A percentile compares a stretch with the other conserved stretches of the same genome.
These are phyloP conservation scores for Forficula auricularia DNA, from an alignment of 1,140 invertebrate genomes.

Conservation along the genomic window DNA sequence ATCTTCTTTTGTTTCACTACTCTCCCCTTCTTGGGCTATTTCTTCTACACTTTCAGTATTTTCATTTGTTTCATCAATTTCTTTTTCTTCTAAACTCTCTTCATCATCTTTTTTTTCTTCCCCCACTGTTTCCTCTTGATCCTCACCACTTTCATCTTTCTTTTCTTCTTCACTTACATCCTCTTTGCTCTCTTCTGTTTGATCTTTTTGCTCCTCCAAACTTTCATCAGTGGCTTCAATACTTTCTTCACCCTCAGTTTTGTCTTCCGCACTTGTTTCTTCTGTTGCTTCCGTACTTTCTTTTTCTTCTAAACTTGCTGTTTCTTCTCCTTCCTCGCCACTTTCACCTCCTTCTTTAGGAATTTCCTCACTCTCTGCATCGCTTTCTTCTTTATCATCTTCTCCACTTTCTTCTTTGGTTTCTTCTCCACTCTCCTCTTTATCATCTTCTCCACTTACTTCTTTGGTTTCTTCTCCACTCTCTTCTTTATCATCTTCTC, in stretches of 20 bases:
- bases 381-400: slow-evolving; percentile 19
- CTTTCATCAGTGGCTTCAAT: slow-evolving; percentile 8
- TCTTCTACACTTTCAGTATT: slow-evolving; percentile 14
- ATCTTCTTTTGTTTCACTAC: slow-evolving; percentile 8
- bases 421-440: slow-evolving; percentile 7
- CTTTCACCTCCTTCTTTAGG: slow-evolving; percentile 22
- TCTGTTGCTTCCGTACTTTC: slow-evolving; percentile 11
- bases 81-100: slow-evolving; percentile 17
- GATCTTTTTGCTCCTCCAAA: slow-evolving; percentile 12
- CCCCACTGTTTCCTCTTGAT: slow-evolving; percentile 16
- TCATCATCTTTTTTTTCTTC: slow-evolving; percentile 17
- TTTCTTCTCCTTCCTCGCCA: slow-evolving; percentile 13
- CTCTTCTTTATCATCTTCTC: slow-evolving; percentile 7
- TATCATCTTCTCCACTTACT: slow-evolving; percentile 2
- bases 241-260: slow-evolving; percentile 11
- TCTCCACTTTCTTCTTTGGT: slow-evolving; percentile 18
- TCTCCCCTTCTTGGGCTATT: slow-evolving; percentile 11
- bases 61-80: slow-evolving; percentile 13
- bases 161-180: slow-evolving; percentile 9
- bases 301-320: slow-evolving; percentile 15
- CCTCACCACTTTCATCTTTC: slow-evolving; percentile 18
- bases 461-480: slow-evolving; percentile 7
- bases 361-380: slow-evolving; percentile 17
- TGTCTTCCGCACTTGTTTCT: slow-evolving; percentile 9
- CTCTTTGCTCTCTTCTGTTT: slow-evolving; percentile 7